These are phyloP conservation scores for Melipona beecheii DNA, from an alignment of 2,888 invertebrate species.

Conservation along the genomic window DNA sequence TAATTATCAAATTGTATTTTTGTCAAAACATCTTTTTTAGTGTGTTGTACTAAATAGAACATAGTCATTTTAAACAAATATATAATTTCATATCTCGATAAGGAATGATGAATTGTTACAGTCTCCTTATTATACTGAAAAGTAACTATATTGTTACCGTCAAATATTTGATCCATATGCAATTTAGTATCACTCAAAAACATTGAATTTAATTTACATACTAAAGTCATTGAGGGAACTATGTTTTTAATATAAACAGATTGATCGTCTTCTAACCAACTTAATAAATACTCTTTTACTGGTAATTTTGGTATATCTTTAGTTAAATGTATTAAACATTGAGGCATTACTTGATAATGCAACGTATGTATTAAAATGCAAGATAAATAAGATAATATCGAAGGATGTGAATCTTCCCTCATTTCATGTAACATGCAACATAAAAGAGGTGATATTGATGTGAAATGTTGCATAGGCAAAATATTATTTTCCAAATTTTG, in stretches of 20 bases:
- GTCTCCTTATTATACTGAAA: conserved; percentile 65
- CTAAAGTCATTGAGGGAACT: conserved; percentile 78
- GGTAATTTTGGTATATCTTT: conserved; percentile 82
- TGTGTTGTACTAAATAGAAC: conserved; percentile 79
- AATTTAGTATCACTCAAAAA: conserved; percentile 83
- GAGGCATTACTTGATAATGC: conserved; percentile 86
- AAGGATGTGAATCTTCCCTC: conserved; percentile 76
- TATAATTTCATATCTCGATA: conserved; percentile 67
- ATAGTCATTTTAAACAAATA: conserved; percentile 69
- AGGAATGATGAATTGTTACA: conserved; percentile 56
- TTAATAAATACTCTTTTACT: conserved; percentile 85
- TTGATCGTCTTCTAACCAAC: conserved; percentile 84
- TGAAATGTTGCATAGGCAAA: conserved; percentile 65
- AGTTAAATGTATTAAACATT: conserved; percentile 85
- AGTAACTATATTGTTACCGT: conserved; percentile 53
- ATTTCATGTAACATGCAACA: conserved; percentile 83
- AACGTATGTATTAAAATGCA: conserved; percentile 85
- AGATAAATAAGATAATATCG: conserved; percentile 68
- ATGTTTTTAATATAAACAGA: conserved; percentile 81
- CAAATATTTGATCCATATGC: conserved; percentile 81
- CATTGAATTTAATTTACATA: conserved; percentile 84
- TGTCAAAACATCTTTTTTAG: conserved; percentile 64
- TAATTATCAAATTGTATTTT: conserved; percentile 68
- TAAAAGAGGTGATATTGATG: conserved; percentile 74
- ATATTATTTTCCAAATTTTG: conserved; percentile 29